Evolutionary conservation across 2,113 vertebrate genomes (phyloP), one percentile per base, ranked within the genome.

Genomic region (Okapia johnstoni): DNA sequence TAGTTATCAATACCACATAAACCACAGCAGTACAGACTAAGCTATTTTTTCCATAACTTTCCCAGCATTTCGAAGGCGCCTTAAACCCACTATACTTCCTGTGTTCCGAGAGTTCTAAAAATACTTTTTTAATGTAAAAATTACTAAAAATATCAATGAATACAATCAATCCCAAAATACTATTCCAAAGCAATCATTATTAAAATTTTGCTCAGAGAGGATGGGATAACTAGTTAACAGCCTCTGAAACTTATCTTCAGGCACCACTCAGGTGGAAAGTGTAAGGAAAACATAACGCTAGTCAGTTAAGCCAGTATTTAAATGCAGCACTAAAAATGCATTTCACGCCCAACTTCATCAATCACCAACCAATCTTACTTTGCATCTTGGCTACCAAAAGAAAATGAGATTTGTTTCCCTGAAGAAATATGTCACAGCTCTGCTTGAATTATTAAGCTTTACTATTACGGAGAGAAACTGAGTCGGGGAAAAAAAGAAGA

Each of bases 321-420:
- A 94, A 98, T 96, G 90, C 55, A 81, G 92, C 85, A 87, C 80
- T 97, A 97, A 97, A 97, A 98, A 97, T 95, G 88, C 95, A 96
- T 97, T 96, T 95, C 98, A 98, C 85, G 94, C 93, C 93, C 96
- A 96, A 48, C 98, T 97, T 98, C 98, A 98, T 98, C 98, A 92
- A 97, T 98, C 98, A 98, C 94, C 76, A 63, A 77, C 83, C 95
- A 92, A 98, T 98, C 97, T 97, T 85, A 97, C 96, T 97, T 97
- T 98, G 97, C 86, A 98, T 98, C 88, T 96, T 95, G 96, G 97
- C 96, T 94, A 97, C 98, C 97, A 95, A 97, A 97, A 98, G 98
- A 98, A 98, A 98, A 98, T 98, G 96, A 96, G 94, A 98, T 98
- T 97, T 97, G 96, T 98, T 98, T 98, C 98, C 98, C 98, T 98